Base-by-base conservation (phyloP, 2,113 vertebrate species). In the Casuarius casuarius region DNA sequence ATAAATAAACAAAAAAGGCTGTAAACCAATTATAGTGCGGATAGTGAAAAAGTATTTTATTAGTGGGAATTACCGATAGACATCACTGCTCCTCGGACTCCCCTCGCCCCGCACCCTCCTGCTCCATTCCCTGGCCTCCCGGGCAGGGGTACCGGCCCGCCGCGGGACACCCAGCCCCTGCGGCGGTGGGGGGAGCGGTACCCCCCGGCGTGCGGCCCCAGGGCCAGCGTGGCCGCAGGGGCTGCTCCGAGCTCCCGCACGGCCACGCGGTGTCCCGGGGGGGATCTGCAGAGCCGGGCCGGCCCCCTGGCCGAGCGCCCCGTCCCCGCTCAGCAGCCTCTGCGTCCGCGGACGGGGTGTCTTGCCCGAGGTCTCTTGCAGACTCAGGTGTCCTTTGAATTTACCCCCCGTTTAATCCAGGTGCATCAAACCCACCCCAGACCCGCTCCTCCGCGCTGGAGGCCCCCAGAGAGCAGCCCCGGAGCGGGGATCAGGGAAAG, bases 21-120 rank as follows among this genome's bases (percentile, higher is more conserved):
- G 98, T 99, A 98, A 99, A 99, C 98, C 98, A 99, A 99, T 99
- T 99, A 99, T 52, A 94, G 93, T 93, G 92, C 97, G 98, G 98
- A 98, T 98, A 98, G 98, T 97, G 98, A 98, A 97, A 98, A 98
- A 97, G 97, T 98, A 99, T 98, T 99, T 98, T 99, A 99, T 99
- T 99, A 99, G 97, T 78, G 48, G 80, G 97, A 97, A 97, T 97
- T 96, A 98, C 95, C 95, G 97, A 94, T 89, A 90, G 92, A 81
- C 92, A 76, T 75, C 48, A 58, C 93, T 94, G 97, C 95, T 92
- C 65, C 31, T 59, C n/a, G 23, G 80, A 42, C 76, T 86, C 66
- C 92, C 88, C 26, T 20, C 3, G 1, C 38, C 66, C 54, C 66
- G 52, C 80, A 58, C 59, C 82, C 49, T 70, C 52, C 80, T 12